Percentiles rank a stretch among this genome's conserved stretches.
Evolutionary conservation across 2,113 vertebrate genomes (phyloP).

Genomic region (Dicaeum eximium): DNA sequence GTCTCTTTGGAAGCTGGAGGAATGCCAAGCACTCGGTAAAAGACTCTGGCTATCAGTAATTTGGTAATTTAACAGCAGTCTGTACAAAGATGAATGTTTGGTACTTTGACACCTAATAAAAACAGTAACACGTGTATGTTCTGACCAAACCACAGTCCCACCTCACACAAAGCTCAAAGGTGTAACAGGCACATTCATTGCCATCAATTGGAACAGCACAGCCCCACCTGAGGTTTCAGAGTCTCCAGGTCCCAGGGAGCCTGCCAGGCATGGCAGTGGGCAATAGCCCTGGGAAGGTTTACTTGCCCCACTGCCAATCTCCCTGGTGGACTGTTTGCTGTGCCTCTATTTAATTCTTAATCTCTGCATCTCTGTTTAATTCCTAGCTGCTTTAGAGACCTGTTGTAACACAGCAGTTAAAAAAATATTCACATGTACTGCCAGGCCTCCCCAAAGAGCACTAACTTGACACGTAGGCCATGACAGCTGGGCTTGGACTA

Average conservation of each 20-base stretch:
- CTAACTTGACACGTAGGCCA: constrained; percentile 76
- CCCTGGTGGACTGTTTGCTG: background rate
- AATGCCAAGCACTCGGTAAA: background rate
- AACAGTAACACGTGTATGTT: background rate
- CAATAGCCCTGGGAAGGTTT: background rate
- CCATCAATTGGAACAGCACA: background rate
- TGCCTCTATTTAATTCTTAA: constrained; percentile 59
- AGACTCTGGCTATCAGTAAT: background rate
- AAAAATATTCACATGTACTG: constrained; percentile 78
- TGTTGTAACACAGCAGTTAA: constrained; percentile 61
- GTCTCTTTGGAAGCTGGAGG: background rate
- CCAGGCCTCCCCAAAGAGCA: constrained; percentile 78
- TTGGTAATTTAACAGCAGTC: background rate
- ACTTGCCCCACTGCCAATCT: background rate
- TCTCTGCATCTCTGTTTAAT: constrained; percentile 55
- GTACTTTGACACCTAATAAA: background rate
- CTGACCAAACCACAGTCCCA: background rate
- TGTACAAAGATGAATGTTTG: background rate
- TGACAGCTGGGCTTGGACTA: constrained; percentile 53
- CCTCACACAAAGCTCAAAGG: background rate
- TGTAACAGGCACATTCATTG: background rate
- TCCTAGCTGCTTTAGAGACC: constrained; percentile 58
- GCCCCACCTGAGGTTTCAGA: background rate
- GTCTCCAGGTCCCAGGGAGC: background rate
- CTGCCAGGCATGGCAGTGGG: background rate